Evolutionary conservation across 2,113 vertebrate genomes (phyloP), one percentile per base, ranked within the genome.

Genomic region (Actenoides lindsayi): DNA sequence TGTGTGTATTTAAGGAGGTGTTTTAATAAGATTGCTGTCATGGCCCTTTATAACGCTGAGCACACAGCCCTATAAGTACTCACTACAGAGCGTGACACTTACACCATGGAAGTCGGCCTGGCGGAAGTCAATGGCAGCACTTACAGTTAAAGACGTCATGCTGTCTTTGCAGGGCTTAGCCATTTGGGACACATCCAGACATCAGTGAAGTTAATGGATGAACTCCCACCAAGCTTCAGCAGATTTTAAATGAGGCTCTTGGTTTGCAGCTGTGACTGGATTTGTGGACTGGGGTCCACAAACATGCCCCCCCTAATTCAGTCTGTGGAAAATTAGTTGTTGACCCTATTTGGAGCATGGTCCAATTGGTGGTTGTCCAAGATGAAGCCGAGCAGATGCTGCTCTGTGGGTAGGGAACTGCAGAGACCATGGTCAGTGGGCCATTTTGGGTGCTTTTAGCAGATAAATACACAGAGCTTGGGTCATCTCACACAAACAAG

Each of bases 1-100:
- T 31, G 62, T 85, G 54, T 84, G 20, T 93, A 89, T 96, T 95
- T 91, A 92, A 85, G 46, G 87, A 64, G n/a, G 16, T 71, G 31
- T 94, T 92, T 73, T 69, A 94, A 57, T 51, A 79, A 77, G 35
- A 83, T 64, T 62, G 59, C 57, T 96, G 87, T 67, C 2, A 0
- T 46, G 31, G 50, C 64, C 69, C 39, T 90, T 63, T 83, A 42
- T 71, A 94, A 90, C 41, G 57, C 50, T 1, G 6, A 92, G 86
- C 89, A 81, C 56, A 19, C 33, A 54, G 63, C 56, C 48, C 70
- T 83, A 44, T 30, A 42, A 90, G 76, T 60, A 60, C 80, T 84
- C 79, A 30, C 67, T 88, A 63, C 75, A 42, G 84, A 75, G 62
- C 11, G 5, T 68, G 76, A 54, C 68, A 62, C 44, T 87, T 31